Percentiles rank a stretch among this genome's conserved stretches.
Conservation (phyloP, 2,113 vertebrate genomes). For the Leptodactylus fuscus region DNA sequence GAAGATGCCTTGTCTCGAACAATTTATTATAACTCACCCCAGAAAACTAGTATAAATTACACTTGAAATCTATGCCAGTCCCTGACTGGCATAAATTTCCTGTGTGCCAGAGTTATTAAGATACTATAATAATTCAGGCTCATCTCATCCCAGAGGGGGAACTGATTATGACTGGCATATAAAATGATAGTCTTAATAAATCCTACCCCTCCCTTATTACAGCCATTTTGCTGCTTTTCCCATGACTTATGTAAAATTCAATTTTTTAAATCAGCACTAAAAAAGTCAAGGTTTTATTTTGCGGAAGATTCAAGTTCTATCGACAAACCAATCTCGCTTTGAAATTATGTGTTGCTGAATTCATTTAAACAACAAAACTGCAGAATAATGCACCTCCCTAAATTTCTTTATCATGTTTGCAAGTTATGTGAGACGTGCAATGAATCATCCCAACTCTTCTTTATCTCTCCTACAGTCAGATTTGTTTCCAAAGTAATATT, state of each 20-base stretch:
- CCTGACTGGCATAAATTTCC: no score
- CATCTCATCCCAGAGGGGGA: no score
- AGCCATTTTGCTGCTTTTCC: not conserved
- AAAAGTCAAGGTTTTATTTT: not conserved
- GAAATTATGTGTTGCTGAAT: conserved; percentile 8
- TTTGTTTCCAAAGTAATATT: conserved; percentile 28
- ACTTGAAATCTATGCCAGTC: no score
- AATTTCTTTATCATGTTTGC: conserved; percentile 31
- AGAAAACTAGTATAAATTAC: no score
- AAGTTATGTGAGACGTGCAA: not conserved
- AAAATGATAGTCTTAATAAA: no score
- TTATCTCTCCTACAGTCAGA: conserved; percentile 11
- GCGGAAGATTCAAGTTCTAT: not conserved
- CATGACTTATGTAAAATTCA: not conserved
- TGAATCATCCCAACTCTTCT: not conserved
- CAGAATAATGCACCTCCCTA: not conserved
- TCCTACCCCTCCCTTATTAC: no score
- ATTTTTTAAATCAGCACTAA: not conserved
- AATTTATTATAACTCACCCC: no score
- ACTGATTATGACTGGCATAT: no score
- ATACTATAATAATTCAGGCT: no score
- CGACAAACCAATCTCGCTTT: not conserved
- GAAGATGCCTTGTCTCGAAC: no score
- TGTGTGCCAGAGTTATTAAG: no score
- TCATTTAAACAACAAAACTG: not conserved